Evolutionary conservation across 2,888 invertebrate species (phyloP).

Genomic region (Heliconius erato): DNA sequence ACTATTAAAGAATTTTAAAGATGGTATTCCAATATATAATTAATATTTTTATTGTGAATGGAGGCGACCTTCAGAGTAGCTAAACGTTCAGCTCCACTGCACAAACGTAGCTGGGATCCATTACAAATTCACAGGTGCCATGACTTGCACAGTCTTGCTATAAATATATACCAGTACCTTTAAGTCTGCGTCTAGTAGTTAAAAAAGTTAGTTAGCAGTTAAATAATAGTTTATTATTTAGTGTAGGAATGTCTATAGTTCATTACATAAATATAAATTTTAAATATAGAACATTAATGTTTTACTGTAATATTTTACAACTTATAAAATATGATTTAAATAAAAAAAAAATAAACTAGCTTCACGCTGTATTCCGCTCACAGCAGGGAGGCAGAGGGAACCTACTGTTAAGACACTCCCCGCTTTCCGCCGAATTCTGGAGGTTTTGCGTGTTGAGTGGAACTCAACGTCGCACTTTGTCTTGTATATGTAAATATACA

Average conservation of each 20-base stretch:
- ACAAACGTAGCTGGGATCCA: constrained; percentile 48
- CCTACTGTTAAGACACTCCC: too few species aligned
- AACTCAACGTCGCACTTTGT: too few species aligned
- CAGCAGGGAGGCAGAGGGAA: too few species aligned
- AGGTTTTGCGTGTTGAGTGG: too few species aligned
- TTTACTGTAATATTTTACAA: too few species aligned
- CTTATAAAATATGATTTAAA: too few species aligned
- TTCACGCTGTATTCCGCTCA: too few species aligned
- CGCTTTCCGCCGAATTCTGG: too few species aligned
- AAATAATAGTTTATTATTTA: neutral
- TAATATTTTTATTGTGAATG: constrained; percentile 34
- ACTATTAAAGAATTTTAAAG: neutral
- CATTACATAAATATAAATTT: too few species aligned
- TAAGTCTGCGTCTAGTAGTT: neutral
- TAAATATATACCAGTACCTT: constrained; percentile 14
- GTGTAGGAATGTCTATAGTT: neutral
- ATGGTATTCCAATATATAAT: constrained; percentile 11
- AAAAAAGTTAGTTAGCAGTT: neutral
- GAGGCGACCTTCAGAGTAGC: constrained; percentile 58
- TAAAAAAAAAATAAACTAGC: too few species aligned
- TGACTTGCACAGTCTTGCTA: constrained; percentile 41
- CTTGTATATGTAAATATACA: too few species aligned
- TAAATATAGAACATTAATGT: too few species aligned
- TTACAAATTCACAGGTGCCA: constrained; percentile 52
- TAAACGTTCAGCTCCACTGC: constrained; percentile 58